These are phyloP conservation scores for Drosophila engyochracea DNA, from an alignment of 2,888 invertebrate genomes.

Conservation along the genomic window DNA sequence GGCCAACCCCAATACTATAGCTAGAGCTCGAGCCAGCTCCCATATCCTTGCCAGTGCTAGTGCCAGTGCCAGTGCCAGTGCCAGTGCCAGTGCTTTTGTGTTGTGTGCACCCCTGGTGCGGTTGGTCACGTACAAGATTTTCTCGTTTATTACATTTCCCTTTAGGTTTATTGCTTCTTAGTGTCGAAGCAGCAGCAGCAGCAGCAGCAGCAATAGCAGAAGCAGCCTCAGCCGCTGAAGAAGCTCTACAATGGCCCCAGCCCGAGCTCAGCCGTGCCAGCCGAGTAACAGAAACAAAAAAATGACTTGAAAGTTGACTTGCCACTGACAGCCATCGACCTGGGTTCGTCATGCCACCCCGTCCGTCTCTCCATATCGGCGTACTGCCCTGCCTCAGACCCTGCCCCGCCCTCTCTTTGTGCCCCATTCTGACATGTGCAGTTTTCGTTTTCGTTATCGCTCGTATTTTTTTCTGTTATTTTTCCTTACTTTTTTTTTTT, in stretches of 20 bases:
- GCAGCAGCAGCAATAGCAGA: slow-evolving; percentile 23
- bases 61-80: background rate
- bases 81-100: slow-evolving; percentile 12
- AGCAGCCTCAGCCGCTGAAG: slow-evolving; percentile 43
- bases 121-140: slow-evolving; percentile 85
- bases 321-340: slow-evolving; percentile 77
- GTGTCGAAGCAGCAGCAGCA: slow-evolving; percentile 61
- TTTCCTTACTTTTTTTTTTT: slow-evolving; percentile 2
- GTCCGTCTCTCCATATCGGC: background rate
- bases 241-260: slow-evolving; percentile 56
- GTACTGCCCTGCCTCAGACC: slow-evolving; percentile 15
- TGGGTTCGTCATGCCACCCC: slow-evolving; percentile 68
- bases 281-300: slow-evolving; percentile 39
- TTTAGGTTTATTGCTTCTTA: slow-evolving; percentile 84
- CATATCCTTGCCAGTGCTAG: background rate
- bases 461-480: slow-evolving; percentile 12
- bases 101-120: slow-evolving; percentile 76
- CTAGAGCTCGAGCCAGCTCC: background rate
- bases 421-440: slow-evolving; percentile 67
- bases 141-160: slow-evolving; percentile 84
- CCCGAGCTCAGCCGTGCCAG: slow-evolving; percentile 56
- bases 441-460: slow-evolving; percentile 48
- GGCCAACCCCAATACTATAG: slow-evolving; percentile 57
- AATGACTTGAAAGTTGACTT: slow-evolving; percentile 74
- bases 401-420: background rate